These are phyloP conservation scores for Trichechus manatus DNA, from an alignment of 2,113 vertebrate species.

Conservation along the genomic window DNA sequence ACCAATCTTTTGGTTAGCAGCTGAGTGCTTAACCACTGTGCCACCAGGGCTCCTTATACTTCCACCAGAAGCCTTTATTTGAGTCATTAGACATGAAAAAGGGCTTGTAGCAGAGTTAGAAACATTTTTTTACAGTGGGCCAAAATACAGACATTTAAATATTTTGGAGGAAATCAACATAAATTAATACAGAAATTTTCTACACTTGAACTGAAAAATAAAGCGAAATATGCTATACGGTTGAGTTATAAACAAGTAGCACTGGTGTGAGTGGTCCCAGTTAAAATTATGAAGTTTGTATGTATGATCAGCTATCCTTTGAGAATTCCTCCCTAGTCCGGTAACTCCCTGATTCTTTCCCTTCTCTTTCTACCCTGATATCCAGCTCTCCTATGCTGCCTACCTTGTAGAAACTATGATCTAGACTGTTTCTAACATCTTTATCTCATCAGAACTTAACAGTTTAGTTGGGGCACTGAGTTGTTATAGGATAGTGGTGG, in stretches of 20 bases:
- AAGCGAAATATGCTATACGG: not conserved
- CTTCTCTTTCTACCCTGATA: not conserved
- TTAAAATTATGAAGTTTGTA: constrained; percentile 24
- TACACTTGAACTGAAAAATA: not conserved
- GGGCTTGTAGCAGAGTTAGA: not conserved
- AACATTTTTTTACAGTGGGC: constrained; percentile 6
- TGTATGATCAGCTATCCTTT: not conserved
- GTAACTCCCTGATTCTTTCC: not conserved
- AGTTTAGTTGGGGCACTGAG: not conserved
- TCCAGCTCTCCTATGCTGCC: not conserved
- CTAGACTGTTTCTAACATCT: not conserved
- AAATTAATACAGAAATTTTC: constrained; percentile 19
- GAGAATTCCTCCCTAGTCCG: not conserved
- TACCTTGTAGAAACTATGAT: not conserved
- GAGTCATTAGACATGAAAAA: not conserved
- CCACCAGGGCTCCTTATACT: not conserved
- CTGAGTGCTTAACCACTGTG: not conserved
- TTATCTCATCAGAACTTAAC: not conserved
- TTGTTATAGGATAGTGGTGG: not conserved
- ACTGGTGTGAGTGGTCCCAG: not conserved
- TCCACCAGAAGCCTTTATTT: not conserved
- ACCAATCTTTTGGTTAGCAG: too few species aligned
- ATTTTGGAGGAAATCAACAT: not conserved
- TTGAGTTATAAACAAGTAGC: not conserved
- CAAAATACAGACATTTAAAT: constrained; percentile 31